phyloP scores from a whole-genome alignment of 2,797 vertebrate species.

The Crocodylus rhombifer region DNA sequence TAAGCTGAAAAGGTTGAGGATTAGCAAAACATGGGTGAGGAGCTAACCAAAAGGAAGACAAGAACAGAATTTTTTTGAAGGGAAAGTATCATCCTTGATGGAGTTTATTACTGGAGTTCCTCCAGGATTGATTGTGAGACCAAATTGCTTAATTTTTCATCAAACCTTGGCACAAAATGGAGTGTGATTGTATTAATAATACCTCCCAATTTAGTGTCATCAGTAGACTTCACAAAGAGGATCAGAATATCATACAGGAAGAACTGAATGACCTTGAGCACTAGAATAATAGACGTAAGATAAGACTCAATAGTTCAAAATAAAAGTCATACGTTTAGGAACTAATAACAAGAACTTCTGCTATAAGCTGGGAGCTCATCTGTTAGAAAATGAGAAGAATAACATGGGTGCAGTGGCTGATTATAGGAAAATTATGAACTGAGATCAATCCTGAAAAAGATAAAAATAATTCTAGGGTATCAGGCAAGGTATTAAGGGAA shows the following conservation, averaged over 20 bases:
- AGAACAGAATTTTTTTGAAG: too few species aligned
- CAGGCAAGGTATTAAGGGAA: too few species aligned
- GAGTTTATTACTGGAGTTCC: background rate
- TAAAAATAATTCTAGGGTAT: background rate
- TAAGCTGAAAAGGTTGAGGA: too few species aligned
- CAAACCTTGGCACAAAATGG: conserved; percentile 6
- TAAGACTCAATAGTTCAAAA: background rate
- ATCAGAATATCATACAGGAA: background rate
- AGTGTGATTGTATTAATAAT: background rate
- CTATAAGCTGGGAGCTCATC: background rate
- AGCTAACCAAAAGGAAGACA: too few species aligned
- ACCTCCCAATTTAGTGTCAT: too few species aligned
- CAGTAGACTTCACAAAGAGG: background rate
- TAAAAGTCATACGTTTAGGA: background rate
- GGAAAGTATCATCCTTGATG: too few species aligned
- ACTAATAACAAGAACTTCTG: background rate
- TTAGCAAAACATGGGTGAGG: too few species aligned
- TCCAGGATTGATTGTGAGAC: conserved; percentile 17
- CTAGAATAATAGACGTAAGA: background rate
- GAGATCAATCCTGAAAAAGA: background rate
- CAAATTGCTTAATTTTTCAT: conserved; percentile 35
- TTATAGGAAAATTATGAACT: background rate
- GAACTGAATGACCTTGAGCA: background rate
- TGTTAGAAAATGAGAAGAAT: too few species aligned
- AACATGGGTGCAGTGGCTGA: background rate